Conservation (phyloP, 2,888 invertebrate genomes). For the Ectemnius continuus region DNA sequence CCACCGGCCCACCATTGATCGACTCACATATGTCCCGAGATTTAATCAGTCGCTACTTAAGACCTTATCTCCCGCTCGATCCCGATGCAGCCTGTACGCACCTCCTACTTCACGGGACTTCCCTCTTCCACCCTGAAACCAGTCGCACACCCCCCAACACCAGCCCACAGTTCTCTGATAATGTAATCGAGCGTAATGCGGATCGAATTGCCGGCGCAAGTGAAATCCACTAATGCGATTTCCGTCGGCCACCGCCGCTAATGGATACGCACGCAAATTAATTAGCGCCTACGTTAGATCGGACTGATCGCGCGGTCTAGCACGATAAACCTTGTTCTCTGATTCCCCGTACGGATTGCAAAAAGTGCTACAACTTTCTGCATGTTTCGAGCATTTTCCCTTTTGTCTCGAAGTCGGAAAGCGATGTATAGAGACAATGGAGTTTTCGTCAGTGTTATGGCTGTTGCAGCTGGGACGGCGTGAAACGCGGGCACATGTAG, state of each 20-base stretch:
- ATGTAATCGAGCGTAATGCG: conserved; percentile 74
- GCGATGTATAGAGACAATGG: no score
- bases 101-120: conserved; percentile 51
- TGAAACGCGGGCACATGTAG: conserved; percentile 56
- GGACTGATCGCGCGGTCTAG: conserved; percentile 1
- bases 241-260: conserved; percentile 55
- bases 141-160: conserved; percentile 15
- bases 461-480: conserved; percentile 40
- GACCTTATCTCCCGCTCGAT: conserved; percentile 70
- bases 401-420: no score
- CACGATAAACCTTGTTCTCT: no score
- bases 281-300: conserved; percentile 41
- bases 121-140: conserved; percentile 33
- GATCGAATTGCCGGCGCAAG: conserved; percentile 67
- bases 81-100: conserved; percentile 45
- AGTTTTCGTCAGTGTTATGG: conserved; percentile 8
- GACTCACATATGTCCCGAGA: conserved; percentile 76
- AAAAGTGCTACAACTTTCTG: no score
- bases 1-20: conserved; percentile 69
- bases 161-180: conserved; percentile 57
- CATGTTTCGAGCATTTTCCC: no score
- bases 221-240: conserved; percentile 70
- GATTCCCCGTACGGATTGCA: no score
- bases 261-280: conserved; percentile 71
- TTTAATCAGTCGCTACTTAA: conserved; percentile 77